Percentiles rank a stretch among this genome's conserved stretches.
These are phyloP conservation scores for Mormoops blainvillei DNA, from an alignment of 2,113 vertebrate genomes.

Conservation along the genomic window DNA sequence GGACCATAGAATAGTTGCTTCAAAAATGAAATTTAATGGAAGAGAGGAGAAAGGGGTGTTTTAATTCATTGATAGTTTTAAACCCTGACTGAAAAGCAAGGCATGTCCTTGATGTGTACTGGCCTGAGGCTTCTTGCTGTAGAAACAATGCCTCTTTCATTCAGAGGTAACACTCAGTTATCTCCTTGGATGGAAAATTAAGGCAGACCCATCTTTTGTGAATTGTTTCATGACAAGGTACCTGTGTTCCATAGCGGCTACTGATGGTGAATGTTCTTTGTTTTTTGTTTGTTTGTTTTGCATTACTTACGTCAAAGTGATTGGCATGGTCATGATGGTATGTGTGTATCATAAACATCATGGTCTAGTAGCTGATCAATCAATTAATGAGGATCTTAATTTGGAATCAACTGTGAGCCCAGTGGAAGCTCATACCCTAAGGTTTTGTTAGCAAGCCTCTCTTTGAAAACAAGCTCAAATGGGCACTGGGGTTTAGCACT, in stretches of 20 bases:
- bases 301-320: background rate
- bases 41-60: background rate
- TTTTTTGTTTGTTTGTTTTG: background rate
- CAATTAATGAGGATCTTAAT: background rate
- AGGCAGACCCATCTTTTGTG: background rate
- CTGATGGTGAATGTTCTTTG: background rate
- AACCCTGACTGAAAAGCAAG: background rate
- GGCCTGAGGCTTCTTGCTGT: background rate
- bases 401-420: background rate
- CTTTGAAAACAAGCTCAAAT: background rate
- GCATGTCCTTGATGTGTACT: background rate
- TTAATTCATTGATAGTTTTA: background rate
- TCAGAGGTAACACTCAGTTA: background rate
- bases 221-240: background rate
- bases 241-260: background rate
- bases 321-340: background rate
- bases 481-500: background rate
- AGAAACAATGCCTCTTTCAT: background rate
- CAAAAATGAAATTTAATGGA: background rate
- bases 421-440: background rate
- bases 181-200: background rate
- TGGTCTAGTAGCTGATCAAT: background rate
- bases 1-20: background rate
- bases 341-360: background rate
- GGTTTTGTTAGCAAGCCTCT: background rate